Conservation (phyloP, 2,797 vertebrate species). For the Miichthys miiuy region DNA sequence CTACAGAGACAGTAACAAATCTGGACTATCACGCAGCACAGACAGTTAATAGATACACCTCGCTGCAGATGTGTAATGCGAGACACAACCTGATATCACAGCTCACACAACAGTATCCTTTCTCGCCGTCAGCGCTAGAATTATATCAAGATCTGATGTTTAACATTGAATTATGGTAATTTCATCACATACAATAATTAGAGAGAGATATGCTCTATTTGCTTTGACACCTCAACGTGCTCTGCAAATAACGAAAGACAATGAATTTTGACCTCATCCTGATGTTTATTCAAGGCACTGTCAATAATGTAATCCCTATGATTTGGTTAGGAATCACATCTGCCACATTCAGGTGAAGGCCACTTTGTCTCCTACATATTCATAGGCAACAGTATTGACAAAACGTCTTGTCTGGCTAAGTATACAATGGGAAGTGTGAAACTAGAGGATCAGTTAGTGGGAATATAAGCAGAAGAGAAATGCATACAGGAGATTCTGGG, state of each 20-base stretch:
- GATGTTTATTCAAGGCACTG: conserved; percentile 81
- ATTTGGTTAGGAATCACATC: conserved; percentile 82
- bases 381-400: conserved; percentile 79
- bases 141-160: conserved; percentile 45
- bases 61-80: conserved; percentile 40
- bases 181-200: conserved; percentile 37
- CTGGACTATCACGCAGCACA: conserved; percentile 24
- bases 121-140: conserved; percentile 35
- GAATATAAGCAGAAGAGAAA: conserved; percentile 73
- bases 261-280: conserved; percentile 74
- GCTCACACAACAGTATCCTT: conserved; percentile 37
- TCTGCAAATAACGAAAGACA: conserved; percentile 61
- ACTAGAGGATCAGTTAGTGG: conserved; percentile 63
- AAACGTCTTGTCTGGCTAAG: conserved; percentile 77
- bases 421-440: conserved; percentile 65
- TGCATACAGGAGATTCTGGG: conserved; percentile 75
- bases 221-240: conserved; percentile 36
- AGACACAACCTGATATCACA: conserved; percentile 53
- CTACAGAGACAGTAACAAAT: conserved; percentile 34
- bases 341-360: conserved; percentile 78
- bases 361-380: conserved; percentile 81
- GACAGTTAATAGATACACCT: conserved; percentile 46
- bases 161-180: conserved; percentile 67
- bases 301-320: conserved; percentile 83
- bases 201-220: conserved; percentile 12